phyloP scores from a whole-genome alignment of 1,140 invertebrate species.

The Mya arenaria region DNA sequence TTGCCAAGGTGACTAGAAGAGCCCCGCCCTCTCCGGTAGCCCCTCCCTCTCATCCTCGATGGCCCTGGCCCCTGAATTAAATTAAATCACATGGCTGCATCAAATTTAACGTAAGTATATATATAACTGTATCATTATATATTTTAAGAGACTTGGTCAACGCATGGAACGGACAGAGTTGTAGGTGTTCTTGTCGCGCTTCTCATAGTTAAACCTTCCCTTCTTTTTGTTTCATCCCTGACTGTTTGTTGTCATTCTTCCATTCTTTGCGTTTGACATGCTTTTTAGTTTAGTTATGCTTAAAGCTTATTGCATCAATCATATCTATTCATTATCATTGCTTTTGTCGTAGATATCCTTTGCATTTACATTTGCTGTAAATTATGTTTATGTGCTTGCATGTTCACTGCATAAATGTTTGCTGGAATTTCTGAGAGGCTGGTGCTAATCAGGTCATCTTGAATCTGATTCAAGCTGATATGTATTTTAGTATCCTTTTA shows the following conservation, averaged over 20 bases:
- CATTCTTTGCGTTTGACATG: neutral
- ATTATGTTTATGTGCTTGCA: too few species aligned
- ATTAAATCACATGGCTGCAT: neutral
- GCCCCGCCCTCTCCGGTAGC: conserved; percentile 23
- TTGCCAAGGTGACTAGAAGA: neutral
- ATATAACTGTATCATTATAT: neutral
- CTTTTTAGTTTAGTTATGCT: too few species aligned
- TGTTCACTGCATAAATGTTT: too few species aligned
- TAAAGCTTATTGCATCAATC: too few species aligned
- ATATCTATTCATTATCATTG: too few species aligned
- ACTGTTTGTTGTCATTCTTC: neutral
- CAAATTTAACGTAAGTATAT: neutral
- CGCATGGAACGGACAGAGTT: neutral
- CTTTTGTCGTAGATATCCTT: too few species aligned
- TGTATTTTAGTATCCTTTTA: too few species aligned
- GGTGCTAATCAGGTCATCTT: too few species aligned
- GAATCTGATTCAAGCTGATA: too few species aligned
- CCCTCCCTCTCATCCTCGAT: conserved; percentile 37
- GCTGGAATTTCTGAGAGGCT: too few species aligned
- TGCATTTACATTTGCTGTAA: too few species aligned
- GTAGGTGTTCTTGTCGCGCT: neutral
- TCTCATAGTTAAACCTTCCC: neutral
- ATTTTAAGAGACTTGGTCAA: neutral
- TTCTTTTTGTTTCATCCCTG: neutral
- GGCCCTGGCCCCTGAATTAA: conserved; percentile 37